Base-by-base conservation (phyloP, 2,113 vertebrate species). In the Collichthys lucidus region DNA sequence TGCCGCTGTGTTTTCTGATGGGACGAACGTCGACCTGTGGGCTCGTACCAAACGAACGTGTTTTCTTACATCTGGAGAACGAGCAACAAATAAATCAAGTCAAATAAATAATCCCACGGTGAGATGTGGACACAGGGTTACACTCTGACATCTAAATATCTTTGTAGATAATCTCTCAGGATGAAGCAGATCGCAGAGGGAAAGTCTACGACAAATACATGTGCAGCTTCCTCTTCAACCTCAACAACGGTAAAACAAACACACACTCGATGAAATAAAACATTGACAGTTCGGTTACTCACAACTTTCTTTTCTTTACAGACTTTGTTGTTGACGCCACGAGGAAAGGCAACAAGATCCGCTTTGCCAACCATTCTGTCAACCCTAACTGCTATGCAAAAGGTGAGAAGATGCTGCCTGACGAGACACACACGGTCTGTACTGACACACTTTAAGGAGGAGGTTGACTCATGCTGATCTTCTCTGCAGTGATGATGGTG, bases 311-410 rank as follows among this genome's bases (percentile, higher is more conserved):
- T 62, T n/a, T 63, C 19, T 62, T 59, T 17, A 0, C 82, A 99
- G 98, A 99, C 93, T 99, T 99, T 93, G 98, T 99, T 64, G 98
- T 99, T 53, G 98, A 99, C 29, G 98, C 98, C 81, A 99, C 98
- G 26, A 96, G 98, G 77, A 99, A 99, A 96, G 98, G 98, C 80
- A 99, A 99, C 96, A 99, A 99, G 94, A 99, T 99, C 76, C 96
- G 98, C 91, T 99, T 99, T 88, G 98, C 98, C 83, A 99, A 99
- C 94, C 98, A 99, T 89, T 99, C 98, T 0, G 98, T 99, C 31
- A 99, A 99, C 92, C 98, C 98, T 35, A 99, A 99, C 94, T 99
- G 98, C 96, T 99, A 99, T 96, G 98, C 98, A 95, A 99, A 99
- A 96, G 98, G 98, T 98, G 85, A 76, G 89, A 52, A 11, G 10